These are phyloP conservation scores for Hycleus cichorii DNA, from an alignment of 1,140 invertebrate genomes.

Conservation along the genomic window DNA sequence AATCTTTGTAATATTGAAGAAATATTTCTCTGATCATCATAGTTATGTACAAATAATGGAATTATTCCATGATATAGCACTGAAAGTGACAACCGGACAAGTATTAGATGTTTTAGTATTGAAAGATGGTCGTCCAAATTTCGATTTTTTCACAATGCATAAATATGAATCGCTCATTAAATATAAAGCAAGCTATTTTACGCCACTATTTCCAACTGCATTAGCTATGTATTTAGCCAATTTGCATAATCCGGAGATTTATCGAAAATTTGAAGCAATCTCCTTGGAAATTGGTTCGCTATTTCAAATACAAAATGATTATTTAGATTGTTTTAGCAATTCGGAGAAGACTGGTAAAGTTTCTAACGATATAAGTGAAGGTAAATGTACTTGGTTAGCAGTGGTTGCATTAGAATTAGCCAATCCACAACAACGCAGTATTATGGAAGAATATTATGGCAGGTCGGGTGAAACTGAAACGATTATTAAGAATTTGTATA, in stretches of 20 bases:
- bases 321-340: conserved; percentile 89
- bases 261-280: conserved; percentile 79
- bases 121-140: conserved; percentile 52
- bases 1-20: conserved; percentile 70
- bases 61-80: conserved; percentile 76
- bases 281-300: conserved; percentile 93
- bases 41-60: conserved; percentile 78
- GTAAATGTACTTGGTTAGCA: conserved; percentile 93
- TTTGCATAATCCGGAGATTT: conserved; percentile 61
- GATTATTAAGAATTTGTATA: conserved; percentile 71
- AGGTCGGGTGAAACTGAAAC: conserved; percentile 57
- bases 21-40: conserved; percentile 67
- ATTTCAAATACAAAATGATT: conserved; percentile 96
- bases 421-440: conserved; percentile 60
- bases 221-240: conserved; percentile 77
- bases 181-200: conserved; percentile 93
- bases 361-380: conserved; percentile 88
- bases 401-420: conserved; percentile 80
- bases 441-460: conserved; percentile 80
- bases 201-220: conserved; percentile 86
- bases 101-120: conserved; percentile 57
- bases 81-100: conserved; percentile 75
- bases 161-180: conserved; percentile 85
- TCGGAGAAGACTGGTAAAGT: conserved; percentile 77
- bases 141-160: conserved; percentile 75